Evolutionary conservation across 2,113 vertebrate genomes (phyloP), one percentile per base, ranked within the genome.

Genomic region (Crocuta crocuta): DNA sequence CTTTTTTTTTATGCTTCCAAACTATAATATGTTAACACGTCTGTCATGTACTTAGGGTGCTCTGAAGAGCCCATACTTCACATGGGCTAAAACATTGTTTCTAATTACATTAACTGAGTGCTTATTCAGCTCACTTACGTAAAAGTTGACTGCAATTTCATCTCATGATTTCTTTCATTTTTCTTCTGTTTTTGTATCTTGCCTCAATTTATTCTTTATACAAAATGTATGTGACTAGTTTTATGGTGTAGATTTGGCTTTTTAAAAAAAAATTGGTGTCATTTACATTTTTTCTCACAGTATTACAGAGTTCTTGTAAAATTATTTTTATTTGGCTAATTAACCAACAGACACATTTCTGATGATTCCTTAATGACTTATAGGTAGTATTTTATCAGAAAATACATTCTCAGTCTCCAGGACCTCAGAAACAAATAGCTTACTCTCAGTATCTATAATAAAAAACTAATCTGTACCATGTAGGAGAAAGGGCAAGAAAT

Each of bases 271-370:
- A 65, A 12, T 83, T 84, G 28, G 48, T 66, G 4, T 43, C 7
- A 48, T 92, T 94, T 89, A 70, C 17, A 33, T 90, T 94, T 89
- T 71, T 95, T 88, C 26, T 50, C 48, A 81, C 6, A 94, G 6
- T 31, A 66, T 16, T 83, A 35, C 2, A 94, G 35, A 48, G 65
- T 93, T 89, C 15, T 84, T 96, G 35, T 80, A 45, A 80, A 50
- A 76, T 55, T 85, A 89, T 31, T 95, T 92, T 93, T 87, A 82
- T 7, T 95, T 95, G 80, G 12, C 35, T 90, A 73, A 33, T 33
- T 89, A 95, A 39, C 50, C 48, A 48, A 5, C 35, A 48, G 26
- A 23, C 39, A 68, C 33, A 78, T 66, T 96, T 95, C 45, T 86
- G 63, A 15, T 19, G 21, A 55, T 55, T 13, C 15, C 2, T 43